Evolutionary conservation across 2,113 vertebrate genomes (phyloP).

Genomic region (Nothoprocta pentlandii): DNA sequence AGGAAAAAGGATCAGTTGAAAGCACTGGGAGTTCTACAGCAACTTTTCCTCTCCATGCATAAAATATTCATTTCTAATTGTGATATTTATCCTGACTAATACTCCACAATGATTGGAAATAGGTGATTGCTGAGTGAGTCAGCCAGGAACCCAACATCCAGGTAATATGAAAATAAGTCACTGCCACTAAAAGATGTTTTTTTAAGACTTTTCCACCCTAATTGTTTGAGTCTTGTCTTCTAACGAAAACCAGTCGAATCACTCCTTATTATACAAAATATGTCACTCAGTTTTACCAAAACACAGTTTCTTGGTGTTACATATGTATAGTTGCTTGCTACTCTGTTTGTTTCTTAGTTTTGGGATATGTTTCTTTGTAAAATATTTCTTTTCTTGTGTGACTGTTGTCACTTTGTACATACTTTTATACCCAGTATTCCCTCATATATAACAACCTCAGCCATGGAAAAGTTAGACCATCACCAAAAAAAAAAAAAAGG

Average conservation of each 20-base stretch:
- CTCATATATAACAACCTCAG: background rate
- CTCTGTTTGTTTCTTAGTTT: background rate
- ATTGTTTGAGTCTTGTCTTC: constrained; percentile 33
- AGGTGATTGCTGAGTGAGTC: background rate
- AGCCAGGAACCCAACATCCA: constrained; percentile 29
- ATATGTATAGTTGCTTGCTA: background rate
- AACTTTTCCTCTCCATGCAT: constrained; percentile 81
- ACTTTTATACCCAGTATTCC: background rate
- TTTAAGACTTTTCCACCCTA: background rate
- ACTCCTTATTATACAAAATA: background rate
- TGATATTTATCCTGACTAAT: constrained; percentile 43
- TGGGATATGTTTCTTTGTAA: constrained; percentile 60
- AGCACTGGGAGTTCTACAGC: constrained; percentile 85
- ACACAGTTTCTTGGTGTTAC: background rate
- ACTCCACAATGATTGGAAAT: constrained; percentile 32
- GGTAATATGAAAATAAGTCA: constrained; percentile 37
- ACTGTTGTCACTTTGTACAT: constrained; percentile 13
- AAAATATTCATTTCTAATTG: constrained; percentile 26
- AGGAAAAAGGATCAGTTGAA: constrained; percentile 89
- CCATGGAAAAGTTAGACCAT: background rate
- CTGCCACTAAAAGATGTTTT: constrained; percentile 66
- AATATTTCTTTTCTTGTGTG: background rate
- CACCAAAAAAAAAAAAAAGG: background rate
- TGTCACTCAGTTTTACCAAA: constrained; percentile 18
- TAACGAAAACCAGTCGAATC: background rate